A percentile compares a stretch with the other conserved stretches of the same genome.
Evolutionary conservation across 2,797 vertebrate species (phyloP).

Genomic region (Sciurus carolinensis): DNA sequence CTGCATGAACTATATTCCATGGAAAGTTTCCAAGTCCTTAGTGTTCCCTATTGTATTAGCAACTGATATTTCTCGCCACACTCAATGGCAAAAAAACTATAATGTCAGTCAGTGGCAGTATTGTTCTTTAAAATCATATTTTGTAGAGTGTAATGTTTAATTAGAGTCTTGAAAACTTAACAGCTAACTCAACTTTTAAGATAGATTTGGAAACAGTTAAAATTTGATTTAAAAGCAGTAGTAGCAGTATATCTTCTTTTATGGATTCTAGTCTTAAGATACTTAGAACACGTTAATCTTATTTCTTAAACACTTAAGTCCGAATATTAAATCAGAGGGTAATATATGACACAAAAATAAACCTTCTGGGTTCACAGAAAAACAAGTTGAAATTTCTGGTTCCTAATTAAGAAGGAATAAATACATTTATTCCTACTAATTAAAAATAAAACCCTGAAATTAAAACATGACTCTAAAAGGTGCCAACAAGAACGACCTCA

Average conservation of each 20-base stretch:
- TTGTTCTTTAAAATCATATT: background rate
- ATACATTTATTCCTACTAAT: background rate
- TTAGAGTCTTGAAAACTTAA: background rate
- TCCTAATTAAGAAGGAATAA: background rate
- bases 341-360: conserved; percentile 17
- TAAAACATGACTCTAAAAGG: background rate
- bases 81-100: background rate
- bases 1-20: background rate
- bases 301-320: background rate
- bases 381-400: background rate
- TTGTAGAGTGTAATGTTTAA: background rate
- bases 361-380: background rate
- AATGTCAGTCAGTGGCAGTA: background rate
- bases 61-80: background rate
- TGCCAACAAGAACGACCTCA: background rate
- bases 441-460: background rate
- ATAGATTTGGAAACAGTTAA: background rate
- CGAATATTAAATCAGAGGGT: background rate
- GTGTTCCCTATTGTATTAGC: background rate
- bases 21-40: background rate
- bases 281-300: background rate
- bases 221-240: background rate
- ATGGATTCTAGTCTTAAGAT: background rate
- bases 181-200: background rate
- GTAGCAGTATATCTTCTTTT: background rate